Conservation (phyloP, 2,888 invertebrate species). For the Rhagophthalmus giganteus region DNA sequence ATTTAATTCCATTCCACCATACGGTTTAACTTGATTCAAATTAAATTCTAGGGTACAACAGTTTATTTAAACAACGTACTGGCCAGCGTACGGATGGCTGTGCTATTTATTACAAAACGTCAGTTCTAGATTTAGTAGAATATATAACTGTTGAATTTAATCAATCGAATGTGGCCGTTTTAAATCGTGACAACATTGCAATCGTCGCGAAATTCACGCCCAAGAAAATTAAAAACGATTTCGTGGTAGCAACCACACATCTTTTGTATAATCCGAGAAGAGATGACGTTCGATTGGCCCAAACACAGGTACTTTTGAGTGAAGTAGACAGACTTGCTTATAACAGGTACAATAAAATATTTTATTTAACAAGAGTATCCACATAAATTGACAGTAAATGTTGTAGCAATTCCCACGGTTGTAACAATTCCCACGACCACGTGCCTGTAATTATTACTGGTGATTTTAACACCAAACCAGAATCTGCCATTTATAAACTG, state of each 20-base stretch:
- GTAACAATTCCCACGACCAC: constrained; percentile 52
- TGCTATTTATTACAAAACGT: constrained; percentile 78
- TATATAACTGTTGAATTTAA: constrained; percentile 72
- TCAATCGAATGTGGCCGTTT: constrained; percentile 62
- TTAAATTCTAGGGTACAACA: constrained; percentile 64
- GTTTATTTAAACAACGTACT: constrained; percentile 83
- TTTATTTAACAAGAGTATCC: no score
- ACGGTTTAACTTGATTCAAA: background rate
- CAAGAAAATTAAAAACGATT: constrained; percentile 55
- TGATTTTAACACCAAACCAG: constrained; percentile 86
- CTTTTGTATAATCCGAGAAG: constrained; percentile 89
- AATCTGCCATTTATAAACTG: constrained; percentile 71
- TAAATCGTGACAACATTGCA: constrained; percentile 88
- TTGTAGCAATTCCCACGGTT: no score
- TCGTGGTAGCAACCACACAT: constrained; percentile 92
- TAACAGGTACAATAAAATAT: no score
- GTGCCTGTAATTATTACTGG: constrained; percentile 86
- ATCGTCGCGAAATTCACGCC: constrained; percentile 74
- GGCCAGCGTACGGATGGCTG: constrained; percentile 84
- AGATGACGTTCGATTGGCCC: constrained; percentile 87
- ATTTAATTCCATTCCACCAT: no score
- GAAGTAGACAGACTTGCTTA: constrained; percentile 84
- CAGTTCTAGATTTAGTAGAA: constrained; percentile 68
- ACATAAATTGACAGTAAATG: no score
- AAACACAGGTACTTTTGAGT: constrained; percentile 79